These are phyloP conservation scores for Scopus umbretta DNA, from an alignment of 2,113 vertebrate species.

Conservation along the genomic window DNA sequence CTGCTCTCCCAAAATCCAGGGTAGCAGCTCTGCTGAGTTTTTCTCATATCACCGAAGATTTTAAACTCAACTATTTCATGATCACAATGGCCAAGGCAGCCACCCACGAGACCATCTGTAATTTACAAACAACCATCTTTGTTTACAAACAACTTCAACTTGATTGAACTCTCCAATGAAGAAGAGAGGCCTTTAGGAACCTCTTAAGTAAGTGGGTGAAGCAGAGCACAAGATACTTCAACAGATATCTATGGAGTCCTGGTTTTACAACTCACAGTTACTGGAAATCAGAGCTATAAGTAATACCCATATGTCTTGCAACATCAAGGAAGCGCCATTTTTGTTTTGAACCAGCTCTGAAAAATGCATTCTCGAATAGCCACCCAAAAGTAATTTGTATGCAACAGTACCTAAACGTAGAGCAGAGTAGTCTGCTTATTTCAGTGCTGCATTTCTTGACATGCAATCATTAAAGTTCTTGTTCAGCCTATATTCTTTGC, in stretches of 20 bases:
- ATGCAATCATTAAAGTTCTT: not conserved
- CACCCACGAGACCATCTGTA: rapidly evolving
- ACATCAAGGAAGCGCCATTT: not conserved
- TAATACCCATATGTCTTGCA: not conserved
- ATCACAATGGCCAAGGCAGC: not conserved
- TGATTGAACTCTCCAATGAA: not conserved
- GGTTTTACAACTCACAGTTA: not conserved
- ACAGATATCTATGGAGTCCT: not conserved
- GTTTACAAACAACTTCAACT: not conserved
- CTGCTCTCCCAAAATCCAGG: not conserved
- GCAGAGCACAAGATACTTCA: not conserved
- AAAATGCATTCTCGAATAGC: not conserved
- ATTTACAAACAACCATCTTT: not conserved
- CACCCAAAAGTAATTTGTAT: not conserved
- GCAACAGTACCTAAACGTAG: not conserved
- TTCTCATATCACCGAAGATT: not conserved
- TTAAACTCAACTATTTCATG: not conserved
- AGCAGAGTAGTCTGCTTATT: not conserved
- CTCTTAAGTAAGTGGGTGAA: not conserved
- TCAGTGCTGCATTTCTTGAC: not conserved
- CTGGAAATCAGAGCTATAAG: not conserved
- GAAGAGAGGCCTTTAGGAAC: not conserved
- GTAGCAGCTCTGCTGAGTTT: not conserved
- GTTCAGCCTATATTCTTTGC: not conserved
- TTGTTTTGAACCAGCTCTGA: not conserved